Conservation (phyloP, 2,113 vertebrate genomes). For the Typhlomys cinereus region DNA sequence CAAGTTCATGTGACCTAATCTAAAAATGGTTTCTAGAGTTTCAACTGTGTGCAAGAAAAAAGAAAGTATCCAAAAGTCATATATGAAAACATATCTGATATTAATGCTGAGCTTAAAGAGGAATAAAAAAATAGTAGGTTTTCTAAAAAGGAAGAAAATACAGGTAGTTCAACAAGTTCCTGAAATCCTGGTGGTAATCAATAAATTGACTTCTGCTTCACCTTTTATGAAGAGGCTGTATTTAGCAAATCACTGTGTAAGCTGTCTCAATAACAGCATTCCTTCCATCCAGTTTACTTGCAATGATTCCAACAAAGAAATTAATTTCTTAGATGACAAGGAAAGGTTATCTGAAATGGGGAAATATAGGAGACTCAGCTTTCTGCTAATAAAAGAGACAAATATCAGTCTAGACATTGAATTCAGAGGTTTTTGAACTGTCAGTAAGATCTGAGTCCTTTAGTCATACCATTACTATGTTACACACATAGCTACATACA, state of each 20-base stretch:
- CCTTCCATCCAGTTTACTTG: constrained; percentile 86
- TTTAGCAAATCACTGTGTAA: constrained; percentile 87
- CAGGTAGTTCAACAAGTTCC: constrained; percentile 84
- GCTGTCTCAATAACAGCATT: constrained; percentile 85
- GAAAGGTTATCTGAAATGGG: constrained; percentile 84
- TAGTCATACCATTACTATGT: constrained; percentile 70
- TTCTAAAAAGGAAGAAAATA: constrained; percentile 61
- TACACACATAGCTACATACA: constrained; percentile 28
- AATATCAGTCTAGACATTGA: constrained; percentile 80
- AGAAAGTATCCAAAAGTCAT: constrained; percentile 35
- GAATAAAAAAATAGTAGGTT: constrained; percentile 18
- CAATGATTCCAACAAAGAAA: constrained; percentile 88
- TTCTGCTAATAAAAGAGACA: constrained; percentile 86
- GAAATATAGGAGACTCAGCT: constrained; percentile 84
- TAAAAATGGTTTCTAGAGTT: constrained; percentile 41
- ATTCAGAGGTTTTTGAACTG: constrained; percentile 74
- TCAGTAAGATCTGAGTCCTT: constrained; percentile 74
- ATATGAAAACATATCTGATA: constrained; percentile 67
- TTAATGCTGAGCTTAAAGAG: constrained; percentile 29
- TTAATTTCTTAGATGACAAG: constrained; percentile 87
- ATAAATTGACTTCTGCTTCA: constrained; percentile 86
- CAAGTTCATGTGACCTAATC: constrained; percentile 27
- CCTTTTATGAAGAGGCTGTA: constrained; percentile 86
- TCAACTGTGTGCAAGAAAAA: constrained; percentile 46
- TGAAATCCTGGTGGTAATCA: constrained; percentile 83